These are phyloP conservation scores for Lingula anatina DNA, from an alignment of 2,888 invertebrate genomes.

Conservation along the genomic window DNA sequence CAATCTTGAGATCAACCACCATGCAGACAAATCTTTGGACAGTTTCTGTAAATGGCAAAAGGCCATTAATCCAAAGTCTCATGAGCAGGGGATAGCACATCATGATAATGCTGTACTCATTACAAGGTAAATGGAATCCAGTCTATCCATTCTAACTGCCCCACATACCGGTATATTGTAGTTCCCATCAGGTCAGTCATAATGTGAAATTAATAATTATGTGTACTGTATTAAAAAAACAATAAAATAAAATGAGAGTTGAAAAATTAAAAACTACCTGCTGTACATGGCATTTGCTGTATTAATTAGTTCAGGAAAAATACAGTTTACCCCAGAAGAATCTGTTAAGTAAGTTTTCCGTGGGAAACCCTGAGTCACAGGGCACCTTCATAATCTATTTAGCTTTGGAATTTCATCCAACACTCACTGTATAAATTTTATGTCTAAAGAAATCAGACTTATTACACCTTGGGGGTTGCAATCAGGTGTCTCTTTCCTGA, in stretches of 20 bases:
- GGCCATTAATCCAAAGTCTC: conserved; percentile 24
- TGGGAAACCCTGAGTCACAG: too few species aligned
- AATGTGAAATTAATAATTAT: not conserved
- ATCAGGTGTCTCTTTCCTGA: too few species aligned
- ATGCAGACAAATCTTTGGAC: conserved; percentile 46
- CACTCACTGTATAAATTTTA: too few species aligned
- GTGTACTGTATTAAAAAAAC: not conserved
- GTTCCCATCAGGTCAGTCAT: not conserved
- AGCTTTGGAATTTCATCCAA: too few species aligned
- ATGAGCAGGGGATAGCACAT: conserved; percentile 17
- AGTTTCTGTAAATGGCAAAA: conserved; percentile 52
- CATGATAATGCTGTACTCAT: conserved; percentile 50
- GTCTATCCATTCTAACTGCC: not conserved
- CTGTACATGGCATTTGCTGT: too few species aligned
- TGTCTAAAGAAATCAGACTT: too few species aligned
- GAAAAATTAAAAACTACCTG: too few species aligned
- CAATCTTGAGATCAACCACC: conserved; percentile 35
- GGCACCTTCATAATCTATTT: too few species aligned
- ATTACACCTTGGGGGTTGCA: too few species aligned
- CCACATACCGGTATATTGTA: not conserved
- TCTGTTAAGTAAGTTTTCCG: too few species aligned
- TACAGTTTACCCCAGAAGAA: too few species aligned
- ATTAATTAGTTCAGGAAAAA: too few species aligned
- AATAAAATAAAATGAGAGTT: not conserved
- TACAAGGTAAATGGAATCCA: conserved; percentile 30